Evolutionary conservation across 2,113 vertebrate genomes (phyloP), one percentile per base, ranked within the genome.

Genomic region (Felis chaus): DNA sequence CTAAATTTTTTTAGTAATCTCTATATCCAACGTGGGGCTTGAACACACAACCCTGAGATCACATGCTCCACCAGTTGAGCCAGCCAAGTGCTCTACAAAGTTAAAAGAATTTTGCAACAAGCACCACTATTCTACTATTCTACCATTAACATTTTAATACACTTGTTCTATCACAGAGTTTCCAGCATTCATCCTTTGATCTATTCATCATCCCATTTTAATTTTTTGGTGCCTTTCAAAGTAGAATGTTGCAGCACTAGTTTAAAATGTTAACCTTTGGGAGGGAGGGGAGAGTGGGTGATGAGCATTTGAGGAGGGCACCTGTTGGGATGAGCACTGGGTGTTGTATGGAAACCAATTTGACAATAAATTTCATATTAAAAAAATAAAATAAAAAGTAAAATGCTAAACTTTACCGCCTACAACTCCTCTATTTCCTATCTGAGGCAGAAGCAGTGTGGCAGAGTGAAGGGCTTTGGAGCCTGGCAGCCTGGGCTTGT

Each of bases 71-170:
- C 21, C 69, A 73, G 39, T 25, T 73, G 69, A 73, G 69, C 39
- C 11, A 73, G 10, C n/a, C 36, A 25, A 36, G 36, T 73, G 21
- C 36, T 36, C 69, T n/a, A 1, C 65, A 82, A 94, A 82, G 27
- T 89, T 74, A 53, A 89, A 89, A 82, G 66, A 88, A 88, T 94
- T 69, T 87, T 95, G 27, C 36, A 83, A 31, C n/a, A 45, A 50
- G 53, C 18, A 66, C 29, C 31, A 87, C 10, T 76, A 36, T 76
- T 88, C 19, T 92, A 61, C 9, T 21, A 63, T 61, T 74, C 65
- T 79, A 25, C 31, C 41, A 57, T 55, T 85, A 88, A 80, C 5
- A 92, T 69, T 65, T 82, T 50, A 65, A 7, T 50, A 15, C 10
- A 65, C 31, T 55, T 65, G 31, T 69, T 87, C 16, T 25, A 33